A percentile compares a stretch with the other conserved stretches of the same genome.
These are phyloP conservation scores for Rhagonycha fulva DNA, from an alignment of 2,888 invertebrate genomes.

Conservation along the genomic window DNA sequence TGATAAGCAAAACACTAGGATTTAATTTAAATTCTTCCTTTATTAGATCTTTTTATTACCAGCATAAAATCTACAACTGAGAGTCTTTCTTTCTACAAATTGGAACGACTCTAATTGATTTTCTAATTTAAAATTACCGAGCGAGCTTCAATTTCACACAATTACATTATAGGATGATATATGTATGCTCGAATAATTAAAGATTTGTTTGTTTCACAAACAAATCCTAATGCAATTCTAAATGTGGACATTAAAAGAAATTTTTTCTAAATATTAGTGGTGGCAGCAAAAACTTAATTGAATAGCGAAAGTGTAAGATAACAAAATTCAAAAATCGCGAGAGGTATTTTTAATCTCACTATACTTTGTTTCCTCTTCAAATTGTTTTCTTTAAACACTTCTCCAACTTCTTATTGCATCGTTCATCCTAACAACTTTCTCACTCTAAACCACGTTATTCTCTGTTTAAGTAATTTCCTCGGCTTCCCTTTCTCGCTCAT, in stretches of 20 bases:
- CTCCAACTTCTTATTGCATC: constrained; percentile 44
- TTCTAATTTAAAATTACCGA: not conserved
- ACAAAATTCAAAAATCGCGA: constrained; percentile 36
- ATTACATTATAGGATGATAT: not conserved
- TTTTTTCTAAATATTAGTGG: not conserved
- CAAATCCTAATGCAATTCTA: not conserved
- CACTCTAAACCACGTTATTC: constrained; percentile 30
- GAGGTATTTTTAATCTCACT: constrained; percentile 41
- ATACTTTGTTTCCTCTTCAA: constrained; percentile 41
- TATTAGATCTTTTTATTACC: constrained; percentile 23
- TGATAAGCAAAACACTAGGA: constrained; percentile 11
- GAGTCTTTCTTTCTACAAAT: constrained; percentile 7
- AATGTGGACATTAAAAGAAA: not conserved
- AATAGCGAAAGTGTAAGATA: constrained; percentile 36
- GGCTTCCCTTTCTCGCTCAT: constrained; percentile 37
- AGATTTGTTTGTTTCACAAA: not conserved
- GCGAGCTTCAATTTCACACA: not conserved
- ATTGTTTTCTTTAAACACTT: constrained; percentile 48
- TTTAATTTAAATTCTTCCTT: constrained; percentile 33
- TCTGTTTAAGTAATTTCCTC: constrained; percentile 34
- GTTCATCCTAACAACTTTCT: constrained; percentile 34
- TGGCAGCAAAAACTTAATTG: constrained; percentile 38
- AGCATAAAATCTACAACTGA: constrained; percentile 12
- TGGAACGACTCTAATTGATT: not conserved
- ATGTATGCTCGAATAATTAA: not conserved